Conservation (phyloP, 2,888 invertebrate species). For the Ptilodon capucinus region DNA sequence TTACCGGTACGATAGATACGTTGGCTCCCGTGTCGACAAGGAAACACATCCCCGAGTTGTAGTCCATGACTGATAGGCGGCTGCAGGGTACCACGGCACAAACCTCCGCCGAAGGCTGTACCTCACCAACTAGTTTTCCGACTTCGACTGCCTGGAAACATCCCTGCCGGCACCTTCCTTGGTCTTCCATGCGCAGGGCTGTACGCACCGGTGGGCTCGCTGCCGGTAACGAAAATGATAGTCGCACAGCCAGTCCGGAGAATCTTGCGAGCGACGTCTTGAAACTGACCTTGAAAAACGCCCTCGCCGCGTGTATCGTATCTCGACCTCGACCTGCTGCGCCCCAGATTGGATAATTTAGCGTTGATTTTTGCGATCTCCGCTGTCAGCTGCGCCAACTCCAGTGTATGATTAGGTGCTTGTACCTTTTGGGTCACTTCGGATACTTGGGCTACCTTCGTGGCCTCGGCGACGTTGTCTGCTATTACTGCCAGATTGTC, state of each 20-base stretch:
- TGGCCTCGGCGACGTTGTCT: conserved; percentile 9
- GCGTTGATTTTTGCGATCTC: not conserved
- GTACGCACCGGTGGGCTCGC: conserved; percentile 2
- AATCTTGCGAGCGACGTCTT: not conserved
- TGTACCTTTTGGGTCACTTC: not conserved
- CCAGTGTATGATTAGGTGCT: not conserved
- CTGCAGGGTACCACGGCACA: not conserved
- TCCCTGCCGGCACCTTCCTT: too few species aligned
- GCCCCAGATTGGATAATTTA: too few species aligned
- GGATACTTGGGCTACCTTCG: not conserved
- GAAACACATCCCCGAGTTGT: conserved; percentile 4
- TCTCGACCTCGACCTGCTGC: too few species aligned
- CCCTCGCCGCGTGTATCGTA: too few species aligned
- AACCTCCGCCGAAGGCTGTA: conserved; percentile 5
- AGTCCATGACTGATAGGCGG: conserved; percentile 12
- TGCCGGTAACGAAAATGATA: conserved; percentile 8
- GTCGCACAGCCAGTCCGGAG: conserved; percentile 4
- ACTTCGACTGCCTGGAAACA: not conserved
- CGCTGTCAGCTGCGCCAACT: not conserved
- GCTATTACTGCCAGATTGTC: conserved; percentile 6
- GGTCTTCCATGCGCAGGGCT: conserved; percentile 10
- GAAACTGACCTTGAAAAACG: not conserved
- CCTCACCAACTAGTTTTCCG: conserved; percentile 13
- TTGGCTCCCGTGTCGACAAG: conserved; percentile 11
- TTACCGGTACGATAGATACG: conserved; percentile 1